Evolutionary conservation across 2,888 invertebrate species (phyloP), one percentile per base, ranked within the genome.

Genomic region (Sesia apiformis): DNA sequence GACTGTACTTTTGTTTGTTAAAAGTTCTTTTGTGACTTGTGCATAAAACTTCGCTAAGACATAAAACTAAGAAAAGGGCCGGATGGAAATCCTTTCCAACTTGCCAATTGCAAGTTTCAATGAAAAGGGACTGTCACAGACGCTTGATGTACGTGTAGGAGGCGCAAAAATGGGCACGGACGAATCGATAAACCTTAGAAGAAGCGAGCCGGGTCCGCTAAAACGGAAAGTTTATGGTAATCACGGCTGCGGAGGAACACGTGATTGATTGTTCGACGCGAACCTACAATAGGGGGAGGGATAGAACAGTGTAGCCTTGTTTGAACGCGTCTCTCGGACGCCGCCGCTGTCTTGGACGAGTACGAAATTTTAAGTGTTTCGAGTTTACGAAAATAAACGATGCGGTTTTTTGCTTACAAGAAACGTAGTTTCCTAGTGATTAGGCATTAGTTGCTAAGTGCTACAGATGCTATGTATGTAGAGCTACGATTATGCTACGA

Each of bases 171-270:
- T 83, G 78, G 76, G 68, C 67, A 70, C 72, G 74, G 73, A 69
- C 72, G 70, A 82, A 84, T 86, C 86, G 81, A 87, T 86, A 81
- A 78, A 80, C 83, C 81, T 85, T 80, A 84, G 84, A 80, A 78
- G 79, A 79, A 81, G 78, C 76, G 69, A 69, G 76, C 72, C 74
- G 84, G 83, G 82, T 81, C 73, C 77, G 78, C 74, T 82, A 79
- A 84, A 88, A 84, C 82, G 85, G 81, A 77, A 81, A 85, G 82
- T 87, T 88, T 89, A 88, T 88, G 89, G 84, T 88, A 89, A 89
- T 89, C 86, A 84, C 80, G 75, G 70, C 65, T 74, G 74, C 69
- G 74, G 76, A 81, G 78, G 78, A 78, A 73, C 72, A 64, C 72
- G 84, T 89, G 89, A 89, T 88, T 88, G 89, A 89, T 89, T 87